Conservation (phyloP, 2,888 invertebrate genomes). For the Hirudinaria manillensis region DNA sequence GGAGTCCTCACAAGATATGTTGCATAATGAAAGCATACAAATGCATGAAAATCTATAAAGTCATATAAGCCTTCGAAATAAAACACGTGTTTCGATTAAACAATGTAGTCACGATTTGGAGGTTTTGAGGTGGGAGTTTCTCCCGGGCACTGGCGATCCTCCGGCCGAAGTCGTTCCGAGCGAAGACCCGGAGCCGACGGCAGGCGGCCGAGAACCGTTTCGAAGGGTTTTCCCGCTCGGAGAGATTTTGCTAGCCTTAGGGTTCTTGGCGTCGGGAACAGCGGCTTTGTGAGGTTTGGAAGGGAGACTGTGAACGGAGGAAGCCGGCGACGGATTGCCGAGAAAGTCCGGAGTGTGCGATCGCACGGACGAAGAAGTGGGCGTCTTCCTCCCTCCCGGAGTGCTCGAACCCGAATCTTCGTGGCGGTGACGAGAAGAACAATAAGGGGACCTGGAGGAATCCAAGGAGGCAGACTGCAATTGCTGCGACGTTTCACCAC, state of each 20-base stretch:
- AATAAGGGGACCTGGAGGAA: constrained; percentile 2
- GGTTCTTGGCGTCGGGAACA: neutral
- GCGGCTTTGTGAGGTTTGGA: constrained; percentile 2
- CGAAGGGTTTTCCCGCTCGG: neutral
- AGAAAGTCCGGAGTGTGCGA: constrained; percentile 11
- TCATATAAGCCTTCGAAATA: too few relatives aligned
- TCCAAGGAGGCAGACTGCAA: neutral
- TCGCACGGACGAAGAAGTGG: constrained; percentile 13
- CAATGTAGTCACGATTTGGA: too few relatives aligned
- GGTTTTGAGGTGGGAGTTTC: neutral
- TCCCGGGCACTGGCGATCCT: neutral
- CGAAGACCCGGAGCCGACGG: neutral
- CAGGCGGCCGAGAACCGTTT: neutral
- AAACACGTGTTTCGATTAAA: too few relatives aligned
- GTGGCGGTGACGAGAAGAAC: neutral
- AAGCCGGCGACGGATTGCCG: neutral
- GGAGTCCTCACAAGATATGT: constrained; percentile 12
- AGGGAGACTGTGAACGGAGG: constrained; percentile 16
- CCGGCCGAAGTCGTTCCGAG: constrained; percentile 11
- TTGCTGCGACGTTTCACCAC: constrained; percentile 1
- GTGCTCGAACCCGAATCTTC: constrained; percentile 19
- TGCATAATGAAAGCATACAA: constrained; percentile 9
- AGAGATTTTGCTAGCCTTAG: neutral
- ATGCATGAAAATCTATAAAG: neutral
- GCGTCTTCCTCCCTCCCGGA: constrained; percentile 4